phyloP scores from a whole-genome alignment of 2,113 vertebrate species.

The Myocastor coypus region DNA sequence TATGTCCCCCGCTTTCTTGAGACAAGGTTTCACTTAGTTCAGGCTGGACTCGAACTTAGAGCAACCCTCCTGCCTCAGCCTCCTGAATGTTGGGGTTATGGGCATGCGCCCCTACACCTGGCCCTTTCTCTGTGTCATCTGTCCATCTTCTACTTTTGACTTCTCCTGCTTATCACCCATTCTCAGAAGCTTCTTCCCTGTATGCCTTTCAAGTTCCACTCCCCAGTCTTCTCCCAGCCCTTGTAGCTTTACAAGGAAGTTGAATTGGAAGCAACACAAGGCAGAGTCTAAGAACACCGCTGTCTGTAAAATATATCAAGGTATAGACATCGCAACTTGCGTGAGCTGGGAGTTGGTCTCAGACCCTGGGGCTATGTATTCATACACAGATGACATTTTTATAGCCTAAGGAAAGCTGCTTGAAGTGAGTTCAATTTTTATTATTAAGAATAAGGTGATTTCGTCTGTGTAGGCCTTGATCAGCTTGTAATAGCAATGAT shows the following conservation, averaged over 20 bases:
- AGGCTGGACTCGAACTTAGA: not conserved
- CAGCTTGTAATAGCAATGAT: not conserved
- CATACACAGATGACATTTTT: not conserved
- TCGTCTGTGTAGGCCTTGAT: not conserved
- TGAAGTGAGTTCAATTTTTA: slow-evolving; percentile 47
- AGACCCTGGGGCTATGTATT: slow-evolving; percentile 69
- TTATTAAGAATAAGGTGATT: not conserved
- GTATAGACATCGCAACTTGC: slow-evolving; percentile 69
- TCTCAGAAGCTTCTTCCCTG: not conserved
- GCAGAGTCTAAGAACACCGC: slow-evolving; percentile 69
- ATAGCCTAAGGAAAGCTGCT: slow-evolving; percentile 52
- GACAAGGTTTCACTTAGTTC: not conserved
- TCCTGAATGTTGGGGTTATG: not conserved
- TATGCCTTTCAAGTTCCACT: not conserved
- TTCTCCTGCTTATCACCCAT: slow-evolving; percentile 41
- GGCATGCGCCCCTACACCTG: not conserved
- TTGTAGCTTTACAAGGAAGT: not conserved
- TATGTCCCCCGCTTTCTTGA: not conserved
- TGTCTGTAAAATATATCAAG: slow-evolving; percentile 40
- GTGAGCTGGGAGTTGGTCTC: slow-evolving; percentile 38
- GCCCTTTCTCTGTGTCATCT: not conserved
- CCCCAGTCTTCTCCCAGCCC: slow-evolving; percentile 44
- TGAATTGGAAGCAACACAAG: slow-evolving; percentile 75
- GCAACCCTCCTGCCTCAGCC: not conserved
- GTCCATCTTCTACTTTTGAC: not conserved